Base-by-base conservation (phyloP, 2,797 vertebrate genomes). In the Argyrosomus regius region DNA sequence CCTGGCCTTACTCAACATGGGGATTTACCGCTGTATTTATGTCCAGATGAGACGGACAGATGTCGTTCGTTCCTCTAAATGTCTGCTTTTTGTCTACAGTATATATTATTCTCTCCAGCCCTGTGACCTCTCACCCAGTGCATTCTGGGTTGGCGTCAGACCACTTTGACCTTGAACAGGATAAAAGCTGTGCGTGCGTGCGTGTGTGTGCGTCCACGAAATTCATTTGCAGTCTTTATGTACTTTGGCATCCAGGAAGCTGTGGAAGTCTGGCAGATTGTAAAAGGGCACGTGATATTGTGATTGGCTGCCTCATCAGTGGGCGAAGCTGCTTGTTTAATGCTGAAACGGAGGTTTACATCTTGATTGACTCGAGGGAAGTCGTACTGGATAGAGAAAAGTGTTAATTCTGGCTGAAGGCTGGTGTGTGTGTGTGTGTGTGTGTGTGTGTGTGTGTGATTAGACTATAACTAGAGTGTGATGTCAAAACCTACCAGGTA, bases 401-500 rank as follows among this genome's bases (percentile, higher is more conserved):
- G 18, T 49, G 69, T 80, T 84, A 77, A 84, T 78, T 75, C 41
- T 54, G 35, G 39, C 28, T 65, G 83, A 88, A 82, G 56, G 69
- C 57, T 78, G 58, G 53, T 50, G 35, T 77, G 73, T 77, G 67
- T 72, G 26, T 26, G 26, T 26, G 26, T 26, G 26, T 26, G 26
- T 26, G 35, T 35, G 28, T 31, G 28, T 31, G 6, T 6, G 31
- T 35, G 31, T 35, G 35, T 39, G 35, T 39, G 35, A 73, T 81
- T 64, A 64, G 59, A 77, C 74, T 49, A 6, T 72, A 52, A 81
- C 78, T 67, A 58, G 54, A 77, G 68, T 53, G 77, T 63, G 67
- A 74, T 82, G 81, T 88, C 72, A 73, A 58, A 88, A 79, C 78
- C 75, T 24, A 82, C 76, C 81, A 85, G 88, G 80, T 88, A 66